Conservation (phyloP, 2,797 vertebrate genomes). For the Eulemur rubriventer region DNA sequence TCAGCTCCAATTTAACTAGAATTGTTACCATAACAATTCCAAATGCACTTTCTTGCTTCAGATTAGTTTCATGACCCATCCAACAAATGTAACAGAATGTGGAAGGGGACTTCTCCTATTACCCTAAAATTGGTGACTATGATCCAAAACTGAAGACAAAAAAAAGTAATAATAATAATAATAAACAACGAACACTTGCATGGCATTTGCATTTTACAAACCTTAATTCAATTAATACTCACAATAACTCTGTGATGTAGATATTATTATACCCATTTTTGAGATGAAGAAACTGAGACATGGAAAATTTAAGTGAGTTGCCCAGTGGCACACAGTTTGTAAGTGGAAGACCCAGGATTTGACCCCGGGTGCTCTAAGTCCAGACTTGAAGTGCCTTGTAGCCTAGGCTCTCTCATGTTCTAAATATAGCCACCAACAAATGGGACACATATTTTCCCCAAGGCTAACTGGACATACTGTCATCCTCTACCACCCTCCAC, state of each 20-base stretch:
- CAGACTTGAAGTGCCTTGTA: neutral
- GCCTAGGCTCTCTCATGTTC: neutral
- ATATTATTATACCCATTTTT: neutral
- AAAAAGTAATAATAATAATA: neutral
- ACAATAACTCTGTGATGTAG: neutral
- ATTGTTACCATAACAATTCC: neutral
- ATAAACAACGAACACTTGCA: neutral
- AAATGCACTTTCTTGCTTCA: slow-evolving; percentile 32
- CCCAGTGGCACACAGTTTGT: neutral
- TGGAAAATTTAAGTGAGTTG: neutral
- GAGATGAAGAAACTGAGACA: neutral
- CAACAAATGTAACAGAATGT: slow-evolving; percentile 30
- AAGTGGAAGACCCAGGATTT: neutral
- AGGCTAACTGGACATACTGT: neutral
- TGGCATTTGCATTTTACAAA: slow-evolving; percentile 10
- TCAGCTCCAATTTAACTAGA: slow-evolving; percentile 17
- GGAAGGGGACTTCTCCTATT: neutral
- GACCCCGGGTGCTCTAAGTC: neutral
- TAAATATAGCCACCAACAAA: neutral
- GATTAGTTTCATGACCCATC: slow-evolving; percentile 20
- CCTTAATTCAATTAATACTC: neutral
- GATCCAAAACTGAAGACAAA: neutral
- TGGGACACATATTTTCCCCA: neutral
- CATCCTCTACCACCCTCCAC: neutral
- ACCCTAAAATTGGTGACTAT: neutral